Evolutionary conservation across 2,797 vertebrate genomes (phyloP), one percentile per base, ranked within the genome.

Genomic region (Pyrocephalus nanus): DNA sequence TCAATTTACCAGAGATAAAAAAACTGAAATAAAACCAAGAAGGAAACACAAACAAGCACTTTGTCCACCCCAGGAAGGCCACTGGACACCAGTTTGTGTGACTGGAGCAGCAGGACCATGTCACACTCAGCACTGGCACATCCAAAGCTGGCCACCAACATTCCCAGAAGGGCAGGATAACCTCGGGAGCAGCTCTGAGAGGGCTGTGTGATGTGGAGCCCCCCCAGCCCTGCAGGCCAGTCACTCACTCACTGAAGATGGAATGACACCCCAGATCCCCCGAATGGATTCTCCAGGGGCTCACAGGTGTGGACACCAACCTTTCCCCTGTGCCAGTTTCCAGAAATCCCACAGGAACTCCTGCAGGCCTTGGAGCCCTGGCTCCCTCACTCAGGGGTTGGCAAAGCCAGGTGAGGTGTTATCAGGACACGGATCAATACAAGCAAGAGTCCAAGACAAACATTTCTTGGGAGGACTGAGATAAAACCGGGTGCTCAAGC

Each of bases 71-170:
- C 65, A 60, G 50, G 6, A 7, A 34, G 47, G 67, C 17, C 54
- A 47, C 9, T 3, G 34, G 42, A 30, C 62, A 72, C 40, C 77
- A 70, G 29, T 42, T 32, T 19, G 75, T 47, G 57, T 7, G 47
- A 3, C 70, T 25, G 77, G 61, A 32, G 14, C 82, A 71, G 22
- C 54, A 65, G 58, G 45, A 65, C 42, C 4, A 0, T 6, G 45
- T 29, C 3, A 60, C 32, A 6, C 20, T 40, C 67, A 51, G 54
- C 75, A 36, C 15, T 11, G 45, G 62, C 76, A 53, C 62, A 30
- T 25, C 42, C 11, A 0, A 57, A 51, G 36, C 12, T 34, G 57
- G 57, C 0, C 0, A n/a, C 21, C 6, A 1, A 3, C 66, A 62
- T 25, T 45, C 71, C 45, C 29, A 20, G 47, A 32, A 81, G 34